Percentiles rank a stretch among this genome's conserved stretches.
phyloP scores from a whole-genome alignment of 2,113 vertebrate species.

The Lophochroa leadbeateri region DNA sequence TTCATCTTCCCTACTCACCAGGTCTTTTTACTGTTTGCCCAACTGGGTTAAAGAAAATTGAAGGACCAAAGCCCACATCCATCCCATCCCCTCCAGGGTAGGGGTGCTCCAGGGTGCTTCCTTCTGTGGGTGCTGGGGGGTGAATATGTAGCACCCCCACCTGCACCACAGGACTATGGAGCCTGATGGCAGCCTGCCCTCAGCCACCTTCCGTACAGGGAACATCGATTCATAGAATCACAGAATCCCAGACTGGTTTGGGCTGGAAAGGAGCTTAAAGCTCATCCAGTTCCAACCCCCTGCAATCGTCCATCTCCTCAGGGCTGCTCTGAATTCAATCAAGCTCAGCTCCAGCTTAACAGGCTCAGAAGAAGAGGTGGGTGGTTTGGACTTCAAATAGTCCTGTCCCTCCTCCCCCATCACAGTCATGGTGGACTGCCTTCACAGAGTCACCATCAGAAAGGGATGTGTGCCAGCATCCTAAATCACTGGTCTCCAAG shows the following conservation, averaged over 20 bases:
- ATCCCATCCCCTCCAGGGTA: background rate
- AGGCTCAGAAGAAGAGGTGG: background rate
- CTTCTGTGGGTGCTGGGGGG: accelerated
- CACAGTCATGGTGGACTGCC: accelerated
- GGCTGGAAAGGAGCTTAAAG: background rate
- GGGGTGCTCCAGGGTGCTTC: background rate
- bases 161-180: accelerated
- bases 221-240: background rate
- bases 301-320: background rate
- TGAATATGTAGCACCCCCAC: accelerated
- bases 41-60: background rate
- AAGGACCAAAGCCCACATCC: background rate
- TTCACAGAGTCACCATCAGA: background rate
- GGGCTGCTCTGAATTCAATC: background rate
- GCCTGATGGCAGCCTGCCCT: background rate
- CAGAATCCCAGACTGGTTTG: background rate
- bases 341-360: accelerated
- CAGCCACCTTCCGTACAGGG: accelerated
- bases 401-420: background rate
- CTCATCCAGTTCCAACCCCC: background rate
- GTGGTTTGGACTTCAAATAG: background rate
- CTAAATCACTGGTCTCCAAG: background rate
- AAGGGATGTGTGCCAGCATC: background rate
- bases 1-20: background rate
- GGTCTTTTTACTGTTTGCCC: background rate